Percentiles rank a stretch among this genome's conserved stretches.
phyloP scores from a whole-genome alignment of 2,113 vertebrate genomes.

The Stegostoma tigrinum region DNA sequence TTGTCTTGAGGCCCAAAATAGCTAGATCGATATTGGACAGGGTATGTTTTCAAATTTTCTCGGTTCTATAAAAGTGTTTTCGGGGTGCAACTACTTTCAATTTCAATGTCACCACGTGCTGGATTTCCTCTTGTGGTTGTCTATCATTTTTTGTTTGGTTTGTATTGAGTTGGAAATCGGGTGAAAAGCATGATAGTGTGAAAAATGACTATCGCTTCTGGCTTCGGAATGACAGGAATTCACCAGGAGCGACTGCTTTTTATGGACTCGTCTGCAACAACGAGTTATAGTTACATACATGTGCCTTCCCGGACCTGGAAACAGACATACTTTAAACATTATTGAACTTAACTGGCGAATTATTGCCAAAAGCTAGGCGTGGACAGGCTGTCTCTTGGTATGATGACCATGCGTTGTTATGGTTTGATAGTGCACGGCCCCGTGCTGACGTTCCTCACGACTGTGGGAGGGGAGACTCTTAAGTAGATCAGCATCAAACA shows the following conservation, averaged over 20 bases:
- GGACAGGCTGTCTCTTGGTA: neutral
- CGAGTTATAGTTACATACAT: neutral
- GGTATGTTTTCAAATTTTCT: neutral
- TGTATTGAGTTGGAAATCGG: neutral
- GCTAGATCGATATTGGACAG: neutral
- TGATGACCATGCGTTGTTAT: constrained; percentile 30
- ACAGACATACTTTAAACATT: neutral
- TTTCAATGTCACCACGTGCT: constrained; percentile 1
- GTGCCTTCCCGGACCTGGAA: neutral
- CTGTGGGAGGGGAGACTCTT: constrained; percentile 28
- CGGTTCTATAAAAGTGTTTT: neutral
- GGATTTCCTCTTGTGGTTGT: neutral
- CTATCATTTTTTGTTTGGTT: neutral
- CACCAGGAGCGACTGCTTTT: neutral
- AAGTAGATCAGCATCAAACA: constrained; percentile 24
- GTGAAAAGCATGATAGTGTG: neutral
- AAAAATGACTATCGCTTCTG: neutral
- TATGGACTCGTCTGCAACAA: neutral
- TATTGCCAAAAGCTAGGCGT: neutral
- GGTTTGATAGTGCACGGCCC: constrained; percentile 10
- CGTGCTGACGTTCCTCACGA: constrained; percentile 4
- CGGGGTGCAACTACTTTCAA: neutral
- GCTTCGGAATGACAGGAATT: constrained; percentile 34
- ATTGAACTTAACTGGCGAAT: neutral
- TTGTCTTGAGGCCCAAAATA: neutral